Conservation (phyloP, 2,113 vertebrate genomes). For the Dipodomys ordii region DNA sequence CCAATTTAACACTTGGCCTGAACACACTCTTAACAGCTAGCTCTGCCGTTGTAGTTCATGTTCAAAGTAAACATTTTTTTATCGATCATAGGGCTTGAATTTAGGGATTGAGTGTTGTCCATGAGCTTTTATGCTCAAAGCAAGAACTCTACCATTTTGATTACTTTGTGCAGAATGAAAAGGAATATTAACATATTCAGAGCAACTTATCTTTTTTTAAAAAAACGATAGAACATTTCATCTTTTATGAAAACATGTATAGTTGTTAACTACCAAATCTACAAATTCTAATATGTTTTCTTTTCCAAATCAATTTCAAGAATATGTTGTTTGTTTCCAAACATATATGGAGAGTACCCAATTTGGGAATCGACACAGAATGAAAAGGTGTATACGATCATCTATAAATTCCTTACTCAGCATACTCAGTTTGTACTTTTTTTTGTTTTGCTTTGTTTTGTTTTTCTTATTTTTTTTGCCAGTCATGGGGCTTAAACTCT, state of each 20-base stretch:
- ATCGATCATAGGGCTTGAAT: too few species aligned
- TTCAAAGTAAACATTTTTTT: background rate
- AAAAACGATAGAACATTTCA: background rate
- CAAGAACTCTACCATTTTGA: background rate
- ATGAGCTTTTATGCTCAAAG: too few species aligned
- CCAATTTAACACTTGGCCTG: background rate
- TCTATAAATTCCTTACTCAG: background rate
- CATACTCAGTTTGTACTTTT: background rate
- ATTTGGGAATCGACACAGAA: background rate
- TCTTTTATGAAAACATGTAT: constrained; percentile 3
- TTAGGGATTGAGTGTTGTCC: too few species aligned
- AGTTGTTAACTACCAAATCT: background rate
- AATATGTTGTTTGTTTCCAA: background rate
- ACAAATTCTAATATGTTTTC: background rate
- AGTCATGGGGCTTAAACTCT: too few species aligned
- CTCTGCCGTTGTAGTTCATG: background rate
- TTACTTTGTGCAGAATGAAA: background rate
- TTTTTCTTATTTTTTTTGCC: too few species aligned
- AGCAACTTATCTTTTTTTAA: background rate
- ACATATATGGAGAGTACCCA: background rate
- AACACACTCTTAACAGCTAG: background rate
- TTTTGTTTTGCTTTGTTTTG: background rate
- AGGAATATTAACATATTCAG: background rate
- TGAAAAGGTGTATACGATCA: background rate
- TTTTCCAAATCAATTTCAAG: background rate